Conservation (phyloP, 2,113 vertebrate species). For the Oxygymnocypris stewartii region DNA sequence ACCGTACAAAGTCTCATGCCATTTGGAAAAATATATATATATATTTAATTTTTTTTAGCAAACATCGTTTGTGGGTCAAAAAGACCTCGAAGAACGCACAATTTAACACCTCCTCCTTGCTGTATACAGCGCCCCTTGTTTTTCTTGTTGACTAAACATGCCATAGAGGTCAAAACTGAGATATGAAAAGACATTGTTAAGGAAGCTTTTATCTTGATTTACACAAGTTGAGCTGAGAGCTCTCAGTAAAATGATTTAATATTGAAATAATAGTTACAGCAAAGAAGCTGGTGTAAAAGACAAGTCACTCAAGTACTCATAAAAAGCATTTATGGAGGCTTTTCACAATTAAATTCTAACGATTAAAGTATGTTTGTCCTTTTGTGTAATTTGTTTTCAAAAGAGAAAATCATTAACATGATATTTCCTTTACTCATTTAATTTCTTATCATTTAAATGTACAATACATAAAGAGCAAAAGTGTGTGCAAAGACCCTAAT, state of each 20-base stretch:
- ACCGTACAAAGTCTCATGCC: too few relatives aligned
- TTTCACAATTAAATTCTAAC: not conserved
- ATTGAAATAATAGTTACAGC: too few relatives aligned
- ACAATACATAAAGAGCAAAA: not conserved
- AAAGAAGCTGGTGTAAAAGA: not conserved
- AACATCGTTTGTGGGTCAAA: too few relatives aligned
- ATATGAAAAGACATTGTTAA: conserved; percentile 2
- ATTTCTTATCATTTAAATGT: not conserved
- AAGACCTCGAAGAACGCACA: too few relatives aligned
- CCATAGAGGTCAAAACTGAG: conserved; percentile 5
- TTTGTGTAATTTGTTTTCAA: not conserved
- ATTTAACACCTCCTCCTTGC: not conserved
- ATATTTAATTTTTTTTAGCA: too few relatives aligned
- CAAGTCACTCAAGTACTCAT: not conserved
- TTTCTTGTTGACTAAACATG: conserved; percentile 2
- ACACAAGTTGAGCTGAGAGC: too few relatives aligned
- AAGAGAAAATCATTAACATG: not conserved
- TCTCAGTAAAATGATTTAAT: too few relatives aligned
- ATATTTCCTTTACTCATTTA: not conserved
- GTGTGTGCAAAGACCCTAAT: not conserved
- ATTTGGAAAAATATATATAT: too few relatives aligned
- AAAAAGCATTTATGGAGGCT: not conserved
- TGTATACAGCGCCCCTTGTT: conserved; percentile 6
- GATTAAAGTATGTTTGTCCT: not conserved
- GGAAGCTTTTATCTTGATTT: too few relatives aligned